Base-by-base conservation (phyloP, 2,113 vertebrate species). In the Stigmatopora nigra region DNA sequence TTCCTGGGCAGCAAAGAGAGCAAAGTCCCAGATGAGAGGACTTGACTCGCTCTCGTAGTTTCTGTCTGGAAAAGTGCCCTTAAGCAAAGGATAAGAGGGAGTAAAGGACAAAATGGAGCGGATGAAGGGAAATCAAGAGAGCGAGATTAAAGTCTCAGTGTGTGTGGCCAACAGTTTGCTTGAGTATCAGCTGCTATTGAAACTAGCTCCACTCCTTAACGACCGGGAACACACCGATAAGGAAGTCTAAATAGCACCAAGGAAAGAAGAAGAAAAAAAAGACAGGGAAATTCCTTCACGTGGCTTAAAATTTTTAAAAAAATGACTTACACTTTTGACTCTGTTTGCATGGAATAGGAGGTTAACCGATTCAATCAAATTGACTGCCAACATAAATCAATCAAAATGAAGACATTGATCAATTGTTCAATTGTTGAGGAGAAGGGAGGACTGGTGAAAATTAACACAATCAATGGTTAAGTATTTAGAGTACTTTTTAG, bases 131-230 rank as follows among this genome's bases (percentile, higher is more conserved):
- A 51, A 62, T 55, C 36, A 49, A 44, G 36, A 70, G 73, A 64
- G 45, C 64, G 61, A 69, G 72, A 74, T 65, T 51, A 78, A 69
- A 78, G 73, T 68, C 52, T 69, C 61, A 71, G 73, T 70, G 80
- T 70, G 80, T 73, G 78, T 67, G 75, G 72, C 78, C 73, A 80
- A 66, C 46, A 71, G 70, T 60, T 70, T 14, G 59, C 52, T 20
- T 58, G 65, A 75, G 74, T 81, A 81, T 85, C 85, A 86, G 66
- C 72, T 64, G 68, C 76, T 63, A 73, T 76, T 80, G 81, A 87
- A 85, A 83, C 72, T 55, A 19, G 25, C 62, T 62, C 60, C 67
- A 55, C 70, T 77, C 76, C 69, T 72, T 65, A 73, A 80, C 57
- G 48, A 84, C 73, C 65, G 68, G 80, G 72, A 67, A 76, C 81